A percentile compares a stretch with the other conserved stretches of the same genome.
phyloP scores from a whole-genome alignment of 2,888 invertebrate species.

The Apotomis capreana region DNA sequence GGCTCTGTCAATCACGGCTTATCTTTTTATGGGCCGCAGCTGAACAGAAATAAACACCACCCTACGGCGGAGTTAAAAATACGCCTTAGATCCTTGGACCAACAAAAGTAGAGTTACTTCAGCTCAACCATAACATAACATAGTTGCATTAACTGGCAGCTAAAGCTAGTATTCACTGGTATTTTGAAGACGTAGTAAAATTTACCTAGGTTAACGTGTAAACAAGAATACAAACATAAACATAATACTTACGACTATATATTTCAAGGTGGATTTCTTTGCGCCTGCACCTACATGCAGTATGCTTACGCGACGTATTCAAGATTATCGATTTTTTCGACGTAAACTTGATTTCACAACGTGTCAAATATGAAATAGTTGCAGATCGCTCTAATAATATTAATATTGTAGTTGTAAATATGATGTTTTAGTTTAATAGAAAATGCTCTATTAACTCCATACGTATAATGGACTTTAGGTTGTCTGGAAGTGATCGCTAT shows the following conservation, averaged over 20 bases:
- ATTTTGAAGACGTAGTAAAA: not conserved
- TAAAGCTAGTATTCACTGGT: not conserved
- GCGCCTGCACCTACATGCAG: no score
- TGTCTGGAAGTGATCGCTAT: no score
- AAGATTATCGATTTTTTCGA: no score
- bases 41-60: constrained; percentile 37
- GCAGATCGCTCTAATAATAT: no score
- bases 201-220: not conserved
- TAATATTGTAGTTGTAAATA: no score
- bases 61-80: constrained; percentile 38
- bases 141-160: constrained; percentile 12
- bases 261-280: not conserved
- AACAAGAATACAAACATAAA: not conserved
- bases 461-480: no score
- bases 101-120: constrained; percentile 14
- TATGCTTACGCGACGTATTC: no score
- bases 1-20: constrained; percentile 39
- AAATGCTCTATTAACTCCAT: no score
- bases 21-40: constrained; percentile 40
- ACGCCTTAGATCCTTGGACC: constrained; percentile 20
- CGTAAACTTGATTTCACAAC: no score
- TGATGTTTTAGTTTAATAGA: no score
- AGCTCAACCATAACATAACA: constrained; percentile 29
- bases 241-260: not conserved
- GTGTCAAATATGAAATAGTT: no score